phyloP scores from a whole-genome alignment of 1,140 invertebrate genomes.

The Lithobius niger region DNA sequence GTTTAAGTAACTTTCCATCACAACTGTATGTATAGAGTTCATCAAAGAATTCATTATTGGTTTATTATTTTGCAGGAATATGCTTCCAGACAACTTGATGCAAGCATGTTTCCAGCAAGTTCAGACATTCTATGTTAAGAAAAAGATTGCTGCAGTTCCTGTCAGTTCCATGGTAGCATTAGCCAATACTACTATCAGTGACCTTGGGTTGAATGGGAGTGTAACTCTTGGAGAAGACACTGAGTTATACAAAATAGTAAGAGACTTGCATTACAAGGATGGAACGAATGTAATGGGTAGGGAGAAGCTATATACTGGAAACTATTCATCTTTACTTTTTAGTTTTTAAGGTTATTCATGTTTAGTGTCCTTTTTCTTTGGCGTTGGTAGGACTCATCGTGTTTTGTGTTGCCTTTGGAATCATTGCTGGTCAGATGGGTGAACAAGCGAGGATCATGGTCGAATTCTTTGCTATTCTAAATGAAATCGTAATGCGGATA shows the following conservation, averaged over 20 bases:
- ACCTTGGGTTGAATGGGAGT: no score
- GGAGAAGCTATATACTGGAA: background rate
- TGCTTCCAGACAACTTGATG: constrained; percentile 40
- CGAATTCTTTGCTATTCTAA: constrained; percentile 30
- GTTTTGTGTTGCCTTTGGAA: constrained; percentile 30
- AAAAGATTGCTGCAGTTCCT: no score
- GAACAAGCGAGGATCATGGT: constrained; percentile 28
- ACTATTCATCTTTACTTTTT: background rate
- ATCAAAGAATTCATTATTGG: background rate
- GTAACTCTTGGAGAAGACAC: constrained; percentile 6
- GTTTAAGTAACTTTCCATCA: no score
- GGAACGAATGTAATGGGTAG: constrained; percentile 22
- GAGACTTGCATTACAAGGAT: constrained; percentile 14
- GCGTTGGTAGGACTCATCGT: constrained; percentile 25
- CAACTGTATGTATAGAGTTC: constrained; percentile 1
- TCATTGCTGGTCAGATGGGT: constrained; percentile 29
- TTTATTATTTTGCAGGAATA: constrained; percentile 29
- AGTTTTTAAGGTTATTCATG: background rate
- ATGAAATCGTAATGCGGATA: constrained; percentile 31
- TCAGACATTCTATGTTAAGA: constrained; percentile 21
- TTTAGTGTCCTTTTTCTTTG: background rate
- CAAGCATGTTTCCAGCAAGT: constrained; percentile 32
- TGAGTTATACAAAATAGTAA: constrained; percentile 10
- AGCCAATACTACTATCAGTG: no score
- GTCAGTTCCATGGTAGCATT: no score